phyloP scores from a whole-genome alignment of 1,140 invertebrate species.

The Mamestra configurata region DNA sequence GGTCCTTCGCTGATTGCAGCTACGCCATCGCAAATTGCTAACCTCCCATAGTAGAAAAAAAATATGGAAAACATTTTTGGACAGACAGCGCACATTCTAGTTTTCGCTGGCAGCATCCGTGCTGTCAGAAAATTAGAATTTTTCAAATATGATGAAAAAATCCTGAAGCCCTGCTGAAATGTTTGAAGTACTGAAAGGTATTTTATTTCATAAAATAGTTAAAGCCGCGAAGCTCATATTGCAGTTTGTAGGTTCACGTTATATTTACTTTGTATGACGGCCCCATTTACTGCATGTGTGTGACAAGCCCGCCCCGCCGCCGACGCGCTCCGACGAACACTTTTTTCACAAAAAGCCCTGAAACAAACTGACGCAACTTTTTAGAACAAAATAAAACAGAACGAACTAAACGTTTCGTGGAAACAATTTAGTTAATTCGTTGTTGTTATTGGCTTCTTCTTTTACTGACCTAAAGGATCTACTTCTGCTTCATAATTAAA shows the following conservation, averaged over 20 bases:
- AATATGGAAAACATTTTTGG: background rate
- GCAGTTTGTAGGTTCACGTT: background rate
- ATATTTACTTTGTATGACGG: constrained; percentile 29
- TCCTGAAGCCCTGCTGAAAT: background rate
- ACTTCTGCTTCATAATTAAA: constrained; percentile 20
- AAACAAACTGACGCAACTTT: constrained; percentile 57
- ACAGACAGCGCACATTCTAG: background rate
- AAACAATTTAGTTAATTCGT: constrained; percentile 40
- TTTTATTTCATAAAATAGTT: constrained; percentile 6
- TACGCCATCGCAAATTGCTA: background rate
- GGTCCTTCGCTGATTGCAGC: background rate
- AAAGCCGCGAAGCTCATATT: constrained; percentile 1
- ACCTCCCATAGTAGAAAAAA: background rate
- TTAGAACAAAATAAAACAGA: constrained; percentile 52
- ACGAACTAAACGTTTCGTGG: constrained; percentile 8
- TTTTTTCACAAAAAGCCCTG: constrained; percentile 43
- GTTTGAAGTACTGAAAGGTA: constrained; percentile 9
- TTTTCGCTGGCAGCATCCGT: background rate
- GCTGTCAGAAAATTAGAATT: background rate
- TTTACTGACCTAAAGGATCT: constrained; percentile 11
- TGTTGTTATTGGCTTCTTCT: constrained; percentile 1
- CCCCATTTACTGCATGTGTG: constrained; percentile 37
- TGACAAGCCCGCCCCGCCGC: constrained; percentile 52
- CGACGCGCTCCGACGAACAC: constrained; percentile 44
- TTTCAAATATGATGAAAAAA: background rate